phyloP scores from a whole-genome alignment of 2,797 vertebrate species.

The Argyrosomus regius region DNA sequence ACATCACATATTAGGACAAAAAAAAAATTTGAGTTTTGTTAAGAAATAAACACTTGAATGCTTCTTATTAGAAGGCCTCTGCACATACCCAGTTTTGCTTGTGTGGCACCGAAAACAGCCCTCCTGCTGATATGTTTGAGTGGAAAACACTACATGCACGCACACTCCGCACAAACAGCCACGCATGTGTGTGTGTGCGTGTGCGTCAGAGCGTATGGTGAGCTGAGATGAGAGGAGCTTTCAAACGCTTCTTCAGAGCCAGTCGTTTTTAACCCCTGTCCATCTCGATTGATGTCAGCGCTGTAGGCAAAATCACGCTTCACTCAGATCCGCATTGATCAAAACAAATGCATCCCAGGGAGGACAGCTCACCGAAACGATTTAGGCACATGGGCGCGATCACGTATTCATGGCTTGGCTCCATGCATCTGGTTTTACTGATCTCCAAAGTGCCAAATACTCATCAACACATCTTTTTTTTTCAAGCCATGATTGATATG shows the following conservation, averaged over 20 bases:
- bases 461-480: conserved; percentile 11
- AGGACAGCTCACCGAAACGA: conserved; percentile 49
- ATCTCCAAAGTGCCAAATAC: conserved; percentile 24
- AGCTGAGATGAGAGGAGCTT: conserved; percentile 68
- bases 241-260: conserved; percentile 69
- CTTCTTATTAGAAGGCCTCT: neutral
- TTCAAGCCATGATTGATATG: neutral
- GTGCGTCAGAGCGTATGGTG: conserved; percentile 15
- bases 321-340: conserved; percentile 75
- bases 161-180: conserved; percentile 6
- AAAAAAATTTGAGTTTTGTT: neutral
- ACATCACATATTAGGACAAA: neutral
- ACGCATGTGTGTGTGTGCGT: neutral
- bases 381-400: conserved; percentile 30
- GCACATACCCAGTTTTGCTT: too few species aligned
- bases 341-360: conserved; percentile 68
- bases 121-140: conserved; percentile 18
- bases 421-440: conserved; percentile 18
- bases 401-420: conserved; percentile 7
- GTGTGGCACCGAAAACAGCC: neutral
- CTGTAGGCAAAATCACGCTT: conserved; percentile 71
- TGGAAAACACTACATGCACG: conserved; percentile 16
- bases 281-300: conserved; percentile 69
- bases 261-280: conserved; percentile 69
- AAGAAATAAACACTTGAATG: neutral